Evolutionary conservation across 2,888 invertebrate species (phyloP), one percentile per base, ranked within the genome.

Genomic region (Gryllus longicercus): DNA sequence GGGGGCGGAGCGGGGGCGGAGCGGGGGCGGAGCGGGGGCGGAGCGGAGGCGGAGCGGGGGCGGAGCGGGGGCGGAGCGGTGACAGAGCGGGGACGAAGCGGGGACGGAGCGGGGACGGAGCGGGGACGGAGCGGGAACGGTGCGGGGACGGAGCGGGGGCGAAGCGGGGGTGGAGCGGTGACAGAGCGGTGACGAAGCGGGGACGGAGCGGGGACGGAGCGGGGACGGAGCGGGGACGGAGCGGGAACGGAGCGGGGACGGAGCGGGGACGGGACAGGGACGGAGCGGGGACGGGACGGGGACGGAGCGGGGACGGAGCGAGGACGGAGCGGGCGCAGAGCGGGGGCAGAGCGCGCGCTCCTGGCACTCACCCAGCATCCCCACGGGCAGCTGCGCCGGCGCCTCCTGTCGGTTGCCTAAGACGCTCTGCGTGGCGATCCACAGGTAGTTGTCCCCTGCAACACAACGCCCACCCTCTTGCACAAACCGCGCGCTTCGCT

Each of bases 371-470:
- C 87, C 88, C 18, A 88, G 82, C 86, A 88, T 87, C 78, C 87
- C 87, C 14, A 86, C 84, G 1, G 87, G 87, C 78, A 87, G 86
- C 77, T 85, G 85, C 1, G 83, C 38, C 2, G 83, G 84, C 14
- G 85, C 84, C 79, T 85, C 85, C 23, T 84, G 82, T 50, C 82
- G 83, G 82, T 85, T 84, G n/a, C 87, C 86, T 18, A 87, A 85
- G 74, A 87, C 87, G 74, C 86, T 86, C 83, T 89, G 88, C 5
- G 88, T 88, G 4, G 87, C 88, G 63, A 89, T 87, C 89, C 89
- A 89, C 10, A 89, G 85, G 83, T 89, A 88, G 81, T 88, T 87
- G 78, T 87, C 86, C 10, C 87, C 87, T 82, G 81, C 12, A 77
- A 79, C 23, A 75, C 0, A 63, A 11, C 38, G 8, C 3, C 0